phyloP scores from a whole-genome alignment of 2,888 invertebrate species.

The Osmoderma eremita region DNA sequence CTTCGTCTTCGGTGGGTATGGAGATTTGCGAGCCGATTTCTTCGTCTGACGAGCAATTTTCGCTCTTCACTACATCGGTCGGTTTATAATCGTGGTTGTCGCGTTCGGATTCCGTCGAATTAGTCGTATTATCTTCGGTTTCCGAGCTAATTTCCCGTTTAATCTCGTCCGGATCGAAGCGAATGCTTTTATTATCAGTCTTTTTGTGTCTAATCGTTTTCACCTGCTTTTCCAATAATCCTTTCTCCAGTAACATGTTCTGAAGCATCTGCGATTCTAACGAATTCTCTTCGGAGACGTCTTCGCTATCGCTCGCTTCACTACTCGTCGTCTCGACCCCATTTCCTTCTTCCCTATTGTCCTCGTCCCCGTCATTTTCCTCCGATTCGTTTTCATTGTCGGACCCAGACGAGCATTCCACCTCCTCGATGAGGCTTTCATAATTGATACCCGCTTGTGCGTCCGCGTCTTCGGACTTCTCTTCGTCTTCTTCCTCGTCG shows the following conservation, averaged over 20 bases:
- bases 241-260: slow-evolving; percentile 49
- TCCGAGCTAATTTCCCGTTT: slow-evolving; percentile 40
- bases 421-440: slow-evolving; percentile 58
- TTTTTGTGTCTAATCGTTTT: slow-evolving; percentile 33
- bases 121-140: slow-evolving; percentile 46
- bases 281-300: slow-evolving; percentile 47
- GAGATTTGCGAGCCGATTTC: slow-evolving; percentile 40
- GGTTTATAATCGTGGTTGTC: slow-evolving; percentile 40
- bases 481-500: slow-evolving; percentile 50
- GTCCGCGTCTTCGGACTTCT: slow-evolving; percentile 49
- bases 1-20: slow-evolving; percentile 36
- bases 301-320: slow-evolving; percentile 32
- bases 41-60: slow-evolving; percentile 43
- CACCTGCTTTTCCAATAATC: slow-evolving; percentile 14
- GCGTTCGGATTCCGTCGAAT: slow-evolving; percentile 44
- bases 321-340: slow-evolving; percentile 34
- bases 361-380: slow-evolving; percentile 44
- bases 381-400: slow-evolving; percentile 47
- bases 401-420: slow-evolving; percentile 48
- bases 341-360: neutral
- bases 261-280: slow-evolving; percentile 48
- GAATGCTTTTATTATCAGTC: slow-evolving; percentile 30
- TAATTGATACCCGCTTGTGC: slow-evolving; percentile 59
- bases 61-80: slow-evolving; percentile 39
- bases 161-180: slow-evolving; percentile 36